Evolutionary conservation across 35 echinoderm and acorn worm species (phyloP), one percentile per base, ranked within the genome.

Genomic region (Strongylocentrotus purpuratus): DNA sequence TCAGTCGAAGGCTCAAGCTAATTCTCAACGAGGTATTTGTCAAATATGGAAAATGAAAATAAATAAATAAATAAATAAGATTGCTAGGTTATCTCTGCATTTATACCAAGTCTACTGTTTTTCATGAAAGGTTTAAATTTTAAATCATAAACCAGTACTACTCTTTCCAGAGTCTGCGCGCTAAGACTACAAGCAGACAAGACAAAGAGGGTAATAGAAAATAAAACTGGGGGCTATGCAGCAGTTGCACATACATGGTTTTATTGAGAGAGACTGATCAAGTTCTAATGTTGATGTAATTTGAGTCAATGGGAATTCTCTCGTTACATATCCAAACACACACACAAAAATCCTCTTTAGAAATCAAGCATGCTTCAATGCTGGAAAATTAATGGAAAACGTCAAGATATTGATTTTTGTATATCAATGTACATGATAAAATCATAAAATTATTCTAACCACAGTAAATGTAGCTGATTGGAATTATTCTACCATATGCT

Each of bases 211-310:
- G 20, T 4, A 48, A 94, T 94, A 18, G 46, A 61, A 89, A 89
- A 89, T 31, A 89, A 89, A 89, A 46, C 87, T 89, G 32, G 87
- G 25, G 87, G 87, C 87, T 45, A 89, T 89, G 32, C 33, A 89
- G 33, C 45, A 78, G 65, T 78, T 78, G 65, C 28, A 78, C 65
- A 78, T 78, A 78, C 65, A 78, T 78, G 65, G 25, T 78, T 59
- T 28, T 22, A 28, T 78, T 22, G 28, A 78, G 22, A 4, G 4
- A n/a, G 65, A 78, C 4, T 20, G 22, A 78, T 78, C 65, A 78
- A 9, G 65, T 89, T 46, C 87, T 89, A 15, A 18, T 15, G 87
- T 46, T 89, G 87, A 41, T 89, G 87, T 89, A 89, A 89, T 46
- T 89, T 20, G 32, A 89, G 45, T 89, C 87, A 46, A 89, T 33